phyloP scores from a whole-genome alignment of 1,140 invertebrate genomes.

The Tenebrio molitor region DNA sequence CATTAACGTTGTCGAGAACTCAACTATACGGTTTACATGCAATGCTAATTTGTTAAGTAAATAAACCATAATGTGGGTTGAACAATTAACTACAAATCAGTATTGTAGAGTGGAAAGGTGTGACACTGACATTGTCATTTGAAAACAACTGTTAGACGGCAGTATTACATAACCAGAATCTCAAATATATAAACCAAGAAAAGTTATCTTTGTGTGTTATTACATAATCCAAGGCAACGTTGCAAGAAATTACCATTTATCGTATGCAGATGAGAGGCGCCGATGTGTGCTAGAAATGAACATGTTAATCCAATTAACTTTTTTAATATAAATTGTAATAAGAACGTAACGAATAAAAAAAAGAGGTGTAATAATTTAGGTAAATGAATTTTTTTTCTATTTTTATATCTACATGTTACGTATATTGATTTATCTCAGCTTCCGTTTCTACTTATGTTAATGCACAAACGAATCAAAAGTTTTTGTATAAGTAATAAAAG shows the following conservation, averaged over 20 bases:
- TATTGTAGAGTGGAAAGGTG: conserved; percentile 23
- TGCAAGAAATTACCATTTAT: conserved; percentile 35
- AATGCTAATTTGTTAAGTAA: conserved; percentile 27
- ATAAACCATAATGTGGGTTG: conserved; percentile 4
- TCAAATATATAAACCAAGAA: conserved; percentile 10
- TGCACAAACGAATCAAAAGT: too few species aligned
- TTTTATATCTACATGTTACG: too few species aligned
- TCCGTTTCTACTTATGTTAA: too few species aligned
- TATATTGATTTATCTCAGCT: too few species aligned
- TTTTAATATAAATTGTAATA: not conserved
- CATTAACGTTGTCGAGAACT: not conserved
- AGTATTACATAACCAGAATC: conserved; percentile 1
- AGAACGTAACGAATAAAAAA: too few species aligned
- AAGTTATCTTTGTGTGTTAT: not conserved
- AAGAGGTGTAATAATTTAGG: too few species aligned
- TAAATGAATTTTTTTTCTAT: too few species aligned
- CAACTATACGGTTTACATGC: conserved; percentile 8
- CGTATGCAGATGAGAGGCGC: conserved; percentile 18
- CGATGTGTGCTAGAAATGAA: not conserved
- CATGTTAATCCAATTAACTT: not conserved
- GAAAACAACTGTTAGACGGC: not conserved
- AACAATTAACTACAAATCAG: conserved; percentile 16
- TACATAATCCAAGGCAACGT: conserved; percentile 28
- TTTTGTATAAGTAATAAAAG: too few species aligned
- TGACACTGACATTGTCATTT: conserved; percentile 7